These are phyloP conservation scores for Eurystomus glaucurus DNA, from an alignment of 2,797 vertebrate species.

Conservation along the genomic window DNA sequence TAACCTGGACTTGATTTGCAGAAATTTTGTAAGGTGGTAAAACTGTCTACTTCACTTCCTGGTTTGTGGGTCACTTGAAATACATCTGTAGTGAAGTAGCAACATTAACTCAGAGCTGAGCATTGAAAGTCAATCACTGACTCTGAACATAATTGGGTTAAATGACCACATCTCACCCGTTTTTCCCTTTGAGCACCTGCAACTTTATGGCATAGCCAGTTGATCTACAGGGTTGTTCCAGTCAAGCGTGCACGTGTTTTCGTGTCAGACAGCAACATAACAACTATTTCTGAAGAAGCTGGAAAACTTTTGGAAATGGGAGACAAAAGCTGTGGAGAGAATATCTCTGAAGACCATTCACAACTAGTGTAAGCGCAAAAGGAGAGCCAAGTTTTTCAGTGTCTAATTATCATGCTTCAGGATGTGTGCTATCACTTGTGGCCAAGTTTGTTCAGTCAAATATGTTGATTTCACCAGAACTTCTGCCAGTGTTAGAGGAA, in stretches of 20 bases:
- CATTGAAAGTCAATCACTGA: constrained; percentile 62
- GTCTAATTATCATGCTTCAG: constrained; percentile 67
- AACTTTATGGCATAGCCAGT: constrained; percentile 57
- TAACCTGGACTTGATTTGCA: constrained; percentile 53
- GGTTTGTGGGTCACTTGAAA: constrained; percentile 62
- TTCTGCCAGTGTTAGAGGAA: constrained; percentile 71
- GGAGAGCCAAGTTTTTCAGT: constrained; percentile 75
- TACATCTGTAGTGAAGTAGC: constrained; percentile 73
- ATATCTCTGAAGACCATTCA: constrained; percentile 68
- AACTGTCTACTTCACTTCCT: constrained; percentile 65
- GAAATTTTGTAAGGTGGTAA: constrained; percentile 55
- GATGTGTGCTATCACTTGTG: constrained; percentile 70
- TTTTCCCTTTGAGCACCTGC: constrained; percentile 72
- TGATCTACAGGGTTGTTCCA: constrained; percentile 74
- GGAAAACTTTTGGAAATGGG: constrained; percentile 44
- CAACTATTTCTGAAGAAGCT: constrained; percentile 34
- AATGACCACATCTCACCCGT: constrained; percentile 61
- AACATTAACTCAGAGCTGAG: constrained; percentile 74
- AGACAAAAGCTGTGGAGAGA: constrained; percentile 34
- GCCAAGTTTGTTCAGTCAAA: constrained; percentile 67
- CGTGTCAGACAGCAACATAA: constrained; percentile 39
- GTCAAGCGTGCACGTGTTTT: background rate
- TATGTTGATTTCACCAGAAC: constrained; percentile 62
- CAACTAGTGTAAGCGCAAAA: background rate
- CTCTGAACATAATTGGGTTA: constrained; percentile 76